A percentile compares a stretch with the other conserved stretches of the same genome.
Conservation (phyloP, 2,888 invertebrate genomes). For the Spisula subtruncata region DNA sequence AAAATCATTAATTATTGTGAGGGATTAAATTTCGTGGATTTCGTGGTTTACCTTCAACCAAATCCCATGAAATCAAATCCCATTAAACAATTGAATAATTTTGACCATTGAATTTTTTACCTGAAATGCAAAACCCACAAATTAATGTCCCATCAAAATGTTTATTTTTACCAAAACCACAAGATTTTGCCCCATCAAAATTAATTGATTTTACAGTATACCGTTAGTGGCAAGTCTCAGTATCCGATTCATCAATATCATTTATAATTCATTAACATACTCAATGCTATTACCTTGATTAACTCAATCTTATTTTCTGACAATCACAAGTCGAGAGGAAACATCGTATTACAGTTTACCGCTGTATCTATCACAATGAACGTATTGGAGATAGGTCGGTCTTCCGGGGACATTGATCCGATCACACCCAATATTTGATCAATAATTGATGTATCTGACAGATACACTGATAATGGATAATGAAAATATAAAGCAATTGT, state of each 20-base stretch:
- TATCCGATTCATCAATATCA: slow-evolving; percentile 52
- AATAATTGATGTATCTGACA: neutral
- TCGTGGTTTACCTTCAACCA: too few relatives aligned
- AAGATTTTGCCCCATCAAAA: too few relatives aligned
- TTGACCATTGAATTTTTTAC: too few relatives aligned
- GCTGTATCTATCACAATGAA: neutral
- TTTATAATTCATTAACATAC: slow-evolving; percentile 52
- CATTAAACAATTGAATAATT: too few relatives aligned
- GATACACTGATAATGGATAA: neutral
- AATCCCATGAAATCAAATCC: too few relatives aligned
- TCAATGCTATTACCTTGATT: slow-evolving; percentile 46
- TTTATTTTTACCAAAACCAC: too few relatives aligned
- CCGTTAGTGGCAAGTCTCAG: neutral
- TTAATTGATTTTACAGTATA: too few relatives aligned
- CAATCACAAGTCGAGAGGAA: neutral
- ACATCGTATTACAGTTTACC: neutral
- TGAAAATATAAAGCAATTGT: neutral
- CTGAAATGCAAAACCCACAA: too few relatives aligned
- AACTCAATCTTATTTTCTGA: slow-evolving; percentile 37
- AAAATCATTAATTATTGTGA: too few relatives aligned
- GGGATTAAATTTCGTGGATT: too few relatives aligned
- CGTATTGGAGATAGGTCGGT: neutral
- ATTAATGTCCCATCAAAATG: too few relatives aligned
- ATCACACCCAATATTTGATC: neutral
- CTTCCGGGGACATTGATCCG: neutral